These are phyloP conservation scores for Conus betulinus DNA, from an alignment of 1,140 invertebrate species.

Conservation along the genomic window DNA sequence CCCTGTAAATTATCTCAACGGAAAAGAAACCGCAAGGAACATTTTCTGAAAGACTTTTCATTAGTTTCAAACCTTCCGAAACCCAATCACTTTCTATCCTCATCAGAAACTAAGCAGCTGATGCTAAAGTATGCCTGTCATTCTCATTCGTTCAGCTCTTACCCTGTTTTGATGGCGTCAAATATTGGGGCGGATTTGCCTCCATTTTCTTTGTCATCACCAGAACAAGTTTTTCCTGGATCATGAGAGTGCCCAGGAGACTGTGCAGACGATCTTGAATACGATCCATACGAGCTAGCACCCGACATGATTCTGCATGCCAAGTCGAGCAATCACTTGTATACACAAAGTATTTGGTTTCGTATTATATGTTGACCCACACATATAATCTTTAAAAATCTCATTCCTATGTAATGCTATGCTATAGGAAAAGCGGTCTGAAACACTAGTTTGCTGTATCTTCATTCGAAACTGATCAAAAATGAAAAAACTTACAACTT, in stretches of 20 bases:
- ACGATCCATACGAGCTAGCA: neutral
- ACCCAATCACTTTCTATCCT: too few species aligned
- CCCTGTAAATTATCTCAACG: too few species aligned
- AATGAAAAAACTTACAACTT: neutral
- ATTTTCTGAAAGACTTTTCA: too few species aligned
- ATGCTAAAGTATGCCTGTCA: neutral
- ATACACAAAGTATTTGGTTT: neutral
- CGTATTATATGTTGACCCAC: neutral
- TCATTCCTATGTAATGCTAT: too few species aligned
- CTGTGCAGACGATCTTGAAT: neutral
- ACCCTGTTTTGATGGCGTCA: conserved; percentile 72
- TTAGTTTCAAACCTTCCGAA: too few species aligned
- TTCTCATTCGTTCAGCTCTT: conserved; percentile 22
- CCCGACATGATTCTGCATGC: conserved; percentile 28
- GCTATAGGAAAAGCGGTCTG: too few species aligned
- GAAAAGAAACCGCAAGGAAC: too few species aligned
- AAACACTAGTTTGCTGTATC: neutral
- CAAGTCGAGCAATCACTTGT: neutral
- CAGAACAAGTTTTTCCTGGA: conserved; percentile 14
- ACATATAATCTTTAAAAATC: too few species aligned
- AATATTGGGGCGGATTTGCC: conserved; percentile 65
- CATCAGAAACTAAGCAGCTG: neutral
- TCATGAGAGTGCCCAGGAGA: neutral
- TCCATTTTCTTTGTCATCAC: conserved; percentile 44
- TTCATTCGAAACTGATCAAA: neutral